A percentile compares a stretch with the other conserved stretches of the same genome.
phyloP scores from a whole-genome alignment of 2,888 invertebrate species.

The Calameuta filiformis region DNA sequence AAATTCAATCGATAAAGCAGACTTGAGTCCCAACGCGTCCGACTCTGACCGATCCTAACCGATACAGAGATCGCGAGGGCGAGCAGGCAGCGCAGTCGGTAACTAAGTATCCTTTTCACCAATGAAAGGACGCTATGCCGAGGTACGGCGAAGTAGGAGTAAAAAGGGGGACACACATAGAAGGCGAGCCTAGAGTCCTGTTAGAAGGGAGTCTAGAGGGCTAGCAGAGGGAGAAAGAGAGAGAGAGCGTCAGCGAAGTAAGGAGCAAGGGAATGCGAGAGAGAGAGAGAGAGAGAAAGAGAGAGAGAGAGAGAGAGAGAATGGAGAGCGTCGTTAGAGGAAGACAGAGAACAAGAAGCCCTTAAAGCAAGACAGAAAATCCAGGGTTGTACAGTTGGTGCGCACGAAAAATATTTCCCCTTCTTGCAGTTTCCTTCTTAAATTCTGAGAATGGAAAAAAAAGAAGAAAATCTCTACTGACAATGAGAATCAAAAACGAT shows the following conservation, averaged over 20 bases:
- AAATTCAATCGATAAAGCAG: neutral
- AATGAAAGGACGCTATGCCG: neutral
- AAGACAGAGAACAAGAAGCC: conserved; percentile 19
- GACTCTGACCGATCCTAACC: neutral
- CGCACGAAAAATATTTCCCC: neutral
- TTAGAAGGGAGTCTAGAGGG: conserved; percentile 2
- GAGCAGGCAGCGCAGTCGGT: conserved; percentile 21
- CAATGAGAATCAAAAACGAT: neutral
- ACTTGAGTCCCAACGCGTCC: neutral
- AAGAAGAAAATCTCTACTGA: neutral
- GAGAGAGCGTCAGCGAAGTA: neutral
- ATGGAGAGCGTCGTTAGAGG: conserved; percentile 2
- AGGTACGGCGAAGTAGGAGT: neutral
- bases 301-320: conserved; percentile 2
- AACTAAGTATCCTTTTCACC: neutral
- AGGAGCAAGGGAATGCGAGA: neutral
- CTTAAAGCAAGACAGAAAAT: neutral
- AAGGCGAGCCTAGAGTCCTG: neutral
- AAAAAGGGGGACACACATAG: neutral
- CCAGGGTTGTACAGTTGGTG: neutral
- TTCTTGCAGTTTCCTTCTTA: neutral
- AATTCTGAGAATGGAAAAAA: neutral
- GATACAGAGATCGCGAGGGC: conserved; percentile 12
- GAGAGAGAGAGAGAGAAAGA: conserved; percentile 15
- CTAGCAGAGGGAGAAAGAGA: conserved; percentile 17